Conservation (phyloP, 1,140 invertebrate genomes). For the Nasonia vitripennis region DNA sequence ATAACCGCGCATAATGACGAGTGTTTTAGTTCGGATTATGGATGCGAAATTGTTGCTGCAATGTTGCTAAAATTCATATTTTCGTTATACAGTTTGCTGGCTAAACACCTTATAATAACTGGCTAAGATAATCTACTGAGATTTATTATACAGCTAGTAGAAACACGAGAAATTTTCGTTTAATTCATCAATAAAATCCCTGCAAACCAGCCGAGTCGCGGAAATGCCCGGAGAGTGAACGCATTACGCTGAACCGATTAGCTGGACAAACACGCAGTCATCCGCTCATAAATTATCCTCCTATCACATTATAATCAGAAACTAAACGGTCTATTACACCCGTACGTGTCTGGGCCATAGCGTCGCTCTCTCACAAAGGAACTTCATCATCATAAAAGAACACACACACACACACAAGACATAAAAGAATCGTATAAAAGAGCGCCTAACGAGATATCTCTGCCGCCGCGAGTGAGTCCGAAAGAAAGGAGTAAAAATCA, state of each 20-base stretch:
- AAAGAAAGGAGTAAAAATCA: slow-evolving; percentile 31
- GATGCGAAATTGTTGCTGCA: too few species aligned
- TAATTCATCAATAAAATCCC: too few species aligned
- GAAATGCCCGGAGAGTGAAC: neutral
- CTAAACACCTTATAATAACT: too few species aligned
- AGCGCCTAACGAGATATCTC: slow-evolving; percentile 8
- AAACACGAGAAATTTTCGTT: too few species aligned
- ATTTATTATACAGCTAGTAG: too few species aligned
- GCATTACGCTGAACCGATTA: neutral
- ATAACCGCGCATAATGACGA: too few species aligned
- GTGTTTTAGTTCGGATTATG: too few species aligned
- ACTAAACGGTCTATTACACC: slow-evolving; percentile 6
- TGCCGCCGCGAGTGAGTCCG: neutral
- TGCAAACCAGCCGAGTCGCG: too few species aligned
- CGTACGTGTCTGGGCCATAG: neutral
- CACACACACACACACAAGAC: neutral
- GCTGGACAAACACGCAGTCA: neutral
- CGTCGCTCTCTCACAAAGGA: neutral
- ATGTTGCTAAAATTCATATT: too few species aligned
- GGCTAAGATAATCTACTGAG: too few species aligned
- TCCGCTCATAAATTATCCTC: neutral
- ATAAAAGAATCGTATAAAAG: slow-evolving; percentile 14
- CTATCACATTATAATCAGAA: neutral
- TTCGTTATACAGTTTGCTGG: too few species aligned
- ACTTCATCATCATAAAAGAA: slow-evolving; percentile 14